Evolutionary conservation across 2,797 vertebrate genomes (phyloP), one percentile per base, ranked within the genome.

Genomic region (Periparus ater): DNA sequence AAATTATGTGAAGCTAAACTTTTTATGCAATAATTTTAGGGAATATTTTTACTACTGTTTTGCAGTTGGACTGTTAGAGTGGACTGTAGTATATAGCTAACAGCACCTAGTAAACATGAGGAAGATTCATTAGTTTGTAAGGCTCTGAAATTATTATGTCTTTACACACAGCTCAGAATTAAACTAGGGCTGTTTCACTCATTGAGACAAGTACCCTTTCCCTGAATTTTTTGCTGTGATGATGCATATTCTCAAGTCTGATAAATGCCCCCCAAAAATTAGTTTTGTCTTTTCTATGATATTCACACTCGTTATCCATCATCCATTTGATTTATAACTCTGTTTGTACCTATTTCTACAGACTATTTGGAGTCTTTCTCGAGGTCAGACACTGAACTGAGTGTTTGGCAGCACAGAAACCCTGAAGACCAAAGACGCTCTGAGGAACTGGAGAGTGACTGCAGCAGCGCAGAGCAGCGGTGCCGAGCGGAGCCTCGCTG

Each of bases 401-500:
- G 67, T 42, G 19, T 53, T 20, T 63, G 81, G 27, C 74, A 71
- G 1, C 71, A 55, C 38, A n/a, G 93, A n/a, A 82, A 13, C n/a
- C 16, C 61, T 22, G 65, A 36, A 57, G 57, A 27, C 1, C 22
- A 11, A 5, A 23, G n/a, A 25, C 23, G 7, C 26, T 8, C 10
- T 0, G 65, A 3, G 50, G 54, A 18, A 2, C 27, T 7, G 34
- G 88, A 9, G 27, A 74, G 65, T 0, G 88, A 97, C 20, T 98
- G 98, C 50, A 16, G 50, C 6, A 3, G 7, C 5, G 97, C 97
- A 9, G 91, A 45, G 29, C 83, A 20, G 18, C 38, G 9, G 34
- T 98, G 98, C 57, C 95, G 18, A 72, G 57, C 91, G 58, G 93
- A 97, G 55, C 62, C 79, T 9, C 30, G 54, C 26, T 98, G 98